A percentile compares a stretch with the other conserved stretches of the same genome.
These are phyloP conservation scores for Synodontis membranacea DNA, from an alignment of 2,113 vertebrate species.

Conservation along the genomic window DNA sequence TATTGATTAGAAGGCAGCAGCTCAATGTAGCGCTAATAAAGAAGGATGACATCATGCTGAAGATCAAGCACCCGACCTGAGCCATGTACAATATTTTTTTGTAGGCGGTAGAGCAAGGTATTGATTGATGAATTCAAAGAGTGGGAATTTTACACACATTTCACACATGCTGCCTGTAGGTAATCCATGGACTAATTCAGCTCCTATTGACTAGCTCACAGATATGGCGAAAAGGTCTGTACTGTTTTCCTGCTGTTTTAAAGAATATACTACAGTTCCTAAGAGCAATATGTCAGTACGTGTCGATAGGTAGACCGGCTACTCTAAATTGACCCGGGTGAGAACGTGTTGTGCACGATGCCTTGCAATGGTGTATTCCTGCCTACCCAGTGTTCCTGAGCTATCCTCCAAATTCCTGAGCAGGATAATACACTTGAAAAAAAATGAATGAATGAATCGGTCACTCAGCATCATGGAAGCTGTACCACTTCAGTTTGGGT, in stretches of 20 bases:
- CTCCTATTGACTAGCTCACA: neutral
- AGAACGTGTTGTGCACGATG: neutral
- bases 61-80: neutral
- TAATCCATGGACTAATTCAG: neutral
- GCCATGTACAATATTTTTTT: neutral
- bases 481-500: neutral
- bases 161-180: neutral
- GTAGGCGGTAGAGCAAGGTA: neutral
- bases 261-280: neutral
- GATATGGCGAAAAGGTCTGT: neutral
- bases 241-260: neutral
- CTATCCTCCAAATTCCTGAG: neutral
- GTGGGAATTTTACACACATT: slow-evolving; percentile 31
- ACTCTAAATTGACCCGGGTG: neutral
- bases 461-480: neutral
- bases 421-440: neutral
- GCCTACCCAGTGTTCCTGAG: neutral
- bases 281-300: neutral
- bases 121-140: slow-evolving; percentile 17
- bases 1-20: slow-evolving; percentile 48
- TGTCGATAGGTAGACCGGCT: neutral
- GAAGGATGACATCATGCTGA: slow-evolving; percentile 32
- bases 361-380: neutral
- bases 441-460: neutral
- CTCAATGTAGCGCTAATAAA: slow-evolving; percentile 30